Evolutionary conservation across 1,140 invertebrate species (phyloP), one percentile per base, ranked within the genome.

Genomic region (Wiebesia pumilae): DNA sequence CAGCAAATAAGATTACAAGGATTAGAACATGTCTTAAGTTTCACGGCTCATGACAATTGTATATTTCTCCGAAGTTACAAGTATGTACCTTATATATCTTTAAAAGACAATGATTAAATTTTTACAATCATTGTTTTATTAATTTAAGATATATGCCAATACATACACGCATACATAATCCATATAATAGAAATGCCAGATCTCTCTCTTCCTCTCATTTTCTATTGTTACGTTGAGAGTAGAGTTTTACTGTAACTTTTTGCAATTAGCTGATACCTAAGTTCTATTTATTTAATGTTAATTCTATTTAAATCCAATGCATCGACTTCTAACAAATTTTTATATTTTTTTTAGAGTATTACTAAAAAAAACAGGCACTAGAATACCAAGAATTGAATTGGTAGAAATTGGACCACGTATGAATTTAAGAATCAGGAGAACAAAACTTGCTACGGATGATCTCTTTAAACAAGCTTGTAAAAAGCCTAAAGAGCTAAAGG

Each of bases 351-450:
- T 27, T 88, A 98, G 97, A 94, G 96, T 98, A 82, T 87, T 95
- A 75, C 90, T 99, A 19, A 99, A 99, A 92, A 99, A 99, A 93
- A 98, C 98, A 87, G 98, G 98, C 0, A 95, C 95, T 84, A 96
- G 95, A 91, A 97, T 96, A 86, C 98, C 99, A 14, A 95, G 97
- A 88, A 96, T 99, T 87, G 98, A 99, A 94, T 93, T 99, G 30
- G 96, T 97, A 91, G 98, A 99, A 95, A 98, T 99, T 89, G 98
- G 98, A 54, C 99, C 99, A 73, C 96, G 96, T n/a, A 95, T 98
- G 88, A 97, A 99, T 94, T 96, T 99, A 71, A 94, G 95, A 38
- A 90, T 99, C 1, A 95, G 98, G 87, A 95, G 99, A 89, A 97
- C 96, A 3, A 98, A 98, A 93, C 94, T 99, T 62, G 98, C 98